Evolutionary conservation across 2,113 vertebrate genomes (phyloP).

Genomic region (Datnioides undecimradiatus): DNA sequence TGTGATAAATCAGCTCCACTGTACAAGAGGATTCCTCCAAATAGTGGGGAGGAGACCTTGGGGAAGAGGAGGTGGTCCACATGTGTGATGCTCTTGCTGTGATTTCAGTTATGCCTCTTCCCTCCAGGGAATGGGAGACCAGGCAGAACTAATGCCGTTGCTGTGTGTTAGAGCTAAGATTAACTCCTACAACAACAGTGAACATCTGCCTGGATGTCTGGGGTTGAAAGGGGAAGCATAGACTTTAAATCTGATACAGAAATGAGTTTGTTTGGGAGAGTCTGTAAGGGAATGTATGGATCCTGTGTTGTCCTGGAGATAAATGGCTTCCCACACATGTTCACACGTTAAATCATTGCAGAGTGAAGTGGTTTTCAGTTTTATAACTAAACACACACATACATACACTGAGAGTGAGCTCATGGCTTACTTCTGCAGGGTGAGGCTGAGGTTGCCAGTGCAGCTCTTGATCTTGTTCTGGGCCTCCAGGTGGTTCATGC

Average conservation of each 20-base stretch:
- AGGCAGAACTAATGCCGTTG: constrained; percentile 65
- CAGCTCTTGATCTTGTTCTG: constrained; percentile 99
- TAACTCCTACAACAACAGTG: constrained; percentile 60
- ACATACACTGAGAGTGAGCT: constrained; percentile 14
- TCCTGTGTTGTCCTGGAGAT: constrained; percentile 39
- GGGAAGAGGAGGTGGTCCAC: constrained; percentile 51
- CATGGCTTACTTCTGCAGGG: constrained; percentile 91
- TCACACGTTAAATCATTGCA: constrained; percentile 50
- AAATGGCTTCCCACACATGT: constrained; percentile 30
- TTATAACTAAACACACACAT: background rate
- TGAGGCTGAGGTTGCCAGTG: constrained; percentile 91
- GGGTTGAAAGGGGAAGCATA: constrained; percentile 26
- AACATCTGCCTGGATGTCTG: constrained; percentile 65
- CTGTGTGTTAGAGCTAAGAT: constrained; percentile 51
- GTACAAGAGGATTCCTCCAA: constrained; percentile 45
- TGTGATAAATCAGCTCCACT: constrained; percentile 62
- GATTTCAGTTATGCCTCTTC: constrained; percentile 41
- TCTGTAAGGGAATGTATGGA: constrained; percentile 4
- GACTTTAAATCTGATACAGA: constrained; percentile 38
- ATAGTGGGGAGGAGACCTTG: constrained; percentile 35
- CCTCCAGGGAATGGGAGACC: constrained; percentile 44
- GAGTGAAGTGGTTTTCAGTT: constrained; percentile 30
- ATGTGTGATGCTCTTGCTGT: constrained; percentile 50
- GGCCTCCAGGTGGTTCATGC: constrained; percentile 98
- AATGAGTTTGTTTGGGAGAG: constrained; percentile 20